phyloP scores from a whole-genome alignment of 2,113 vertebrate species.

The Chionodraco myersi region DNA sequence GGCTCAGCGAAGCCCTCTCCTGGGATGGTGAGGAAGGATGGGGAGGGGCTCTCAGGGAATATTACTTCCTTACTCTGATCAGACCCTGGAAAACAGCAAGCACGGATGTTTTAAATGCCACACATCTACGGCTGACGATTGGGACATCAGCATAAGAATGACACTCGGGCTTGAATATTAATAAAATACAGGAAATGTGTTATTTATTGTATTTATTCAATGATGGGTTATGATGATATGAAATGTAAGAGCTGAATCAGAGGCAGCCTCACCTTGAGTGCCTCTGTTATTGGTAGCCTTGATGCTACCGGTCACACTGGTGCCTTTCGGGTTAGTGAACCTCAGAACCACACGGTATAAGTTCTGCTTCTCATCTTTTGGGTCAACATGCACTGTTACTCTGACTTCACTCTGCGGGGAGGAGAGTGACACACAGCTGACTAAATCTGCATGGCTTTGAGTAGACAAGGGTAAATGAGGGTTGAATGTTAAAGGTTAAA shows the following conservation, averaged over 20 bases:
- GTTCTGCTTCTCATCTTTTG: constrained; percentile 80
- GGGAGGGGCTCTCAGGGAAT: constrained; percentile 87
- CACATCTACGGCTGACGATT: not conserved
- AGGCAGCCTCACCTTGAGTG: constrained; percentile 85
- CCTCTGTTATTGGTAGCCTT: constrained; percentile 80
- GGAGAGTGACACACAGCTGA: constrained; percentile 61
- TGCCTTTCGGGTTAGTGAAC: constrained; percentile 87
- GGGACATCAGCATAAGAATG: not conserved
- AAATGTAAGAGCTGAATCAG: constrained; percentile 12
- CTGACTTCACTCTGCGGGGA: constrained; percentile 92
- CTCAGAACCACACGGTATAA: constrained; percentile 89
- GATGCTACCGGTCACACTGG: constrained; percentile 83
- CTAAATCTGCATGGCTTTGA: constrained; percentile 28
- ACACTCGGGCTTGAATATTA: not conserved
- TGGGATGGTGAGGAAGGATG: constrained; percentile 91
- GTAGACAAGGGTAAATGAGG: constrained; percentile 5
- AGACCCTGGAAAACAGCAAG: constrained; percentile 77
- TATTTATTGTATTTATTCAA: not conserved
- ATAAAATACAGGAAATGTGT: not conserved
- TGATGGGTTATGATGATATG: constrained; percentile 29
- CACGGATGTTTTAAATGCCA: constrained; percentile 16
- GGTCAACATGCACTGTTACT: constrained; percentile 89
- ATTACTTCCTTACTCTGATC: constrained; percentile 88
- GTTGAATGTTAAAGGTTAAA: constrained; percentile 24
- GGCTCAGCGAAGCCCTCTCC: constrained; percentile 87